phyloP scores from a whole-genome alignment of 2,797 vertebrate species.

The Leptodactylus fallax region DNA sequence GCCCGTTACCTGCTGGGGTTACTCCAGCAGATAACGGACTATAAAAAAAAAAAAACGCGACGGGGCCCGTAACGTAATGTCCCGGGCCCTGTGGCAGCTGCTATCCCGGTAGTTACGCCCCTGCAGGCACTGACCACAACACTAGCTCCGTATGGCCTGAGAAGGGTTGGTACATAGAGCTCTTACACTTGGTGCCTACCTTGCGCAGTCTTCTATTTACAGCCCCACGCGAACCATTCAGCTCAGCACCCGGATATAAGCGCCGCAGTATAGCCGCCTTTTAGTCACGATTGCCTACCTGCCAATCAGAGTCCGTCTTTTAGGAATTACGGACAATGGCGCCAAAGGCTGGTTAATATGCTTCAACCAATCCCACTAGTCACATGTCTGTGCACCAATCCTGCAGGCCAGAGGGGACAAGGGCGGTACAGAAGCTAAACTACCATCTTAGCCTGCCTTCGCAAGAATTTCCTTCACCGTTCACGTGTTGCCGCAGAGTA shows the following conservation, averaged over 20 bases:
- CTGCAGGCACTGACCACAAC: too few species aligned
- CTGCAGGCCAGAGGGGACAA: background rate
- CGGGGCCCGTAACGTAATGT: too few species aligned
- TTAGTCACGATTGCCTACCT: background rate
- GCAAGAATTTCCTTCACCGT: too few species aligned
- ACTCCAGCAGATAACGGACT: too few species aligned
- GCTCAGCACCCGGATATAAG: background rate
- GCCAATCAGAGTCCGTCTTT: background rate
- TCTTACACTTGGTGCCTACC: background rate
- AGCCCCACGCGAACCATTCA: background rate
- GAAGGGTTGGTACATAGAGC: background rate
- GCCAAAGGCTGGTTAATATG: background rate
- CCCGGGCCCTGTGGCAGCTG: too few species aligned
- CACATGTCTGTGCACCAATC: background rate
- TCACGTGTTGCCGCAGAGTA: too few species aligned
- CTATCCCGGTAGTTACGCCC: too few species aligned
- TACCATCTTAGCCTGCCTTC: too few species aligned
- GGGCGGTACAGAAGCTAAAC: too few species aligned
- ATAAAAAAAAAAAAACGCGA: too few species aligned
- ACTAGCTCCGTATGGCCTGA: too few species aligned
- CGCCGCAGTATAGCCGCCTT: background rate
- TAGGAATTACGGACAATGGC: background rate
- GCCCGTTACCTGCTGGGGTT: too few species aligned
- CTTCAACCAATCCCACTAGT: background rate
- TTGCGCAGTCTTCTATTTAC: background rate